Conservation (phyloP, 2,113 vertebrate genomes). For the Mohoua ochrocephala region DNA sequence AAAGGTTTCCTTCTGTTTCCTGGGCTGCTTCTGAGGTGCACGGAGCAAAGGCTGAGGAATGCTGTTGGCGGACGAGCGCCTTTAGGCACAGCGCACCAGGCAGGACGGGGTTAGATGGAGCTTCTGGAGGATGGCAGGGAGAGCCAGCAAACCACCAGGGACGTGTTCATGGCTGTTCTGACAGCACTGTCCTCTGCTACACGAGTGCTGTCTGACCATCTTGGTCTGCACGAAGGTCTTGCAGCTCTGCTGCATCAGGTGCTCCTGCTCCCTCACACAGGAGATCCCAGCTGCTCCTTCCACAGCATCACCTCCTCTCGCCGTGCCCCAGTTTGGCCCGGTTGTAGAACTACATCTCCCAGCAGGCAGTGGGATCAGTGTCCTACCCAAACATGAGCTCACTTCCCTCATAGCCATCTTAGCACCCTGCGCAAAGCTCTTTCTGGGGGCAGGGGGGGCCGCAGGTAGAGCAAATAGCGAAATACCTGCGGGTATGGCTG, state of each 20-base stretch:
- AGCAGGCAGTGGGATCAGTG: conserved; percentile 42
- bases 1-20: not conserved
- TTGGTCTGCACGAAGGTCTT: not conserved
- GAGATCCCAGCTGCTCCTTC: not conserved
- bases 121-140: not conserved
- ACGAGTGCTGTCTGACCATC: accelerated
- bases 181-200: not conserved
- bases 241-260: not conserved
- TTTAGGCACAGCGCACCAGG: not conserved
- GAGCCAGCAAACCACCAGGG: not conserved
- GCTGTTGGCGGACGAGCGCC: accelerated
- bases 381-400: not conserved
- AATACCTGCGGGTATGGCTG: conserved; percentile 26
- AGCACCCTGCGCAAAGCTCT: not conserved
- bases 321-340: accelerated
- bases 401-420: conserved; percentile 50
- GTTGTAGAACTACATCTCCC: conserved; percentile 68
- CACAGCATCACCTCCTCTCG: accelerated
- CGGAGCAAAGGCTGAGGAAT: not conserved
- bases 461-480: not conserved
- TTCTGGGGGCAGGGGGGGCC: not conserved
- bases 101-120: accelerated
- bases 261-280: not conserved
- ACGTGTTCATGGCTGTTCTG: not conserved
- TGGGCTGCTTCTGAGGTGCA: not conserved